Conservation (phyloP, 2,888 invertebrate genomes). For the Andrena dorsata region DNA sequence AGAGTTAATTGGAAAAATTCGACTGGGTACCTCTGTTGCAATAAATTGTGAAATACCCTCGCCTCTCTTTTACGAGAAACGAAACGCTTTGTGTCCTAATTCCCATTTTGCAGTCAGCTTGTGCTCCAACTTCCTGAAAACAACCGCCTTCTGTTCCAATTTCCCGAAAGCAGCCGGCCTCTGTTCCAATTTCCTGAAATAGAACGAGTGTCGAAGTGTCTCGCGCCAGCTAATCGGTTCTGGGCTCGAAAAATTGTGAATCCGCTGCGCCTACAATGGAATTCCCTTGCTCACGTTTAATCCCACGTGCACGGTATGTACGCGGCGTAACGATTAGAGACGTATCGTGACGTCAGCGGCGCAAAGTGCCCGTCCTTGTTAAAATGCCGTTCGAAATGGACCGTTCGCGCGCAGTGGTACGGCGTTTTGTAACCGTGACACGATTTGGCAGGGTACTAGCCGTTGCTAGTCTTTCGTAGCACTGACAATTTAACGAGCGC, state of each 20-base stretch:
- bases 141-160: slow-evolving; percentile 9
- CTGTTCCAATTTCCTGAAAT: background rate
- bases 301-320: background rate
- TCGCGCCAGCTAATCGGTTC: background rate
- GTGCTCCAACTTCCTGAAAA: background rate
- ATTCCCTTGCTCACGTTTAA: slow-evolving; percentile 5
- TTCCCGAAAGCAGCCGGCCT: background rate
- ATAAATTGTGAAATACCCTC: background rate
- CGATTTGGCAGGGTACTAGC: slow-evolving; percentile 50
- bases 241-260: background rate
- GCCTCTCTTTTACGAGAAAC: too few species aligned
- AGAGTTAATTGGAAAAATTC: background rate
- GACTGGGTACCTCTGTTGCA: background rate
- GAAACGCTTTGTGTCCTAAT: background rate
- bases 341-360: slow-evolving; percentile 58
- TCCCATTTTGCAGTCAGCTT: background rate
- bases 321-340: slow-evolving; percentile 52
- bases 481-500: slow-evolving; percentile 39
- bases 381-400: slow-evolving; percentile 48
- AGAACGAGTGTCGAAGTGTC: background rate
- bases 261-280: background rate
- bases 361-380: slow-evolving; percentile 66
- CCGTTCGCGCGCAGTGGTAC: slow-evolving; percentile 35
- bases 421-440: slow-evolving; percentile 26
- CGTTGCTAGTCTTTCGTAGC: slow-evolving; percentile 39